A percentile compares a stretch with the other conserved stretches of the same genome.
Conservation (phyloP, 2,113 vertebrate species). For the Gopherus evgoodei region DNA sequence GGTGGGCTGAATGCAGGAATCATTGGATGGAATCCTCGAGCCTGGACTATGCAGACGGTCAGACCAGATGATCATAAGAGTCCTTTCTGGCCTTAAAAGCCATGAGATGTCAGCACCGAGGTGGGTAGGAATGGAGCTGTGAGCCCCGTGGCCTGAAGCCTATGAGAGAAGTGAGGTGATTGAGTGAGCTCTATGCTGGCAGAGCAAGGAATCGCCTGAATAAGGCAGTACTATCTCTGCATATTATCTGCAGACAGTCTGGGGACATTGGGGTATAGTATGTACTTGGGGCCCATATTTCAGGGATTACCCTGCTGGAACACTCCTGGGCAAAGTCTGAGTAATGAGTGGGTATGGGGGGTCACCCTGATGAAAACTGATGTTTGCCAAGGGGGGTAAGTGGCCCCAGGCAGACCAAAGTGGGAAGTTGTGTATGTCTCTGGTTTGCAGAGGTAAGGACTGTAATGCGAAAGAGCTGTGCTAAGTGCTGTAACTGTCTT, state of each 20-base stretch:
- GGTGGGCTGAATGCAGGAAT: accelerated
- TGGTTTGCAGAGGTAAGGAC: neutral
- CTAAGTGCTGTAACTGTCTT: neutral
- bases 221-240: neutral
- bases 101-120: neutral
- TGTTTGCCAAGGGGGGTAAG: neutral
- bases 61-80: neutral
- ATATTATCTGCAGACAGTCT: neutral
- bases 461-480: neutral
- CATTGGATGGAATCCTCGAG: neutral
- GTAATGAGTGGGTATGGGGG: neutral
- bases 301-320: neutral
- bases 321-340: neutral
- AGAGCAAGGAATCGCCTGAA: neutral
- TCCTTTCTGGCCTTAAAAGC: neutral
- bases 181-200: neutral
- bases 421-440: neutral
- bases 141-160: neutral
- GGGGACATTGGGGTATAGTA: neutral
- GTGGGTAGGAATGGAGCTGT: neutral
- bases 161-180: neutral
- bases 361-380: neutral
- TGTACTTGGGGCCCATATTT: neutral
- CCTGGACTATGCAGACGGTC: neutral
- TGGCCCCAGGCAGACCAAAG: neutral